Evolutionary conservation across 23 tunicate species (phyloP), one percentile per base, ranked within the genome.

Genomic region (Styela clava): DNA sequence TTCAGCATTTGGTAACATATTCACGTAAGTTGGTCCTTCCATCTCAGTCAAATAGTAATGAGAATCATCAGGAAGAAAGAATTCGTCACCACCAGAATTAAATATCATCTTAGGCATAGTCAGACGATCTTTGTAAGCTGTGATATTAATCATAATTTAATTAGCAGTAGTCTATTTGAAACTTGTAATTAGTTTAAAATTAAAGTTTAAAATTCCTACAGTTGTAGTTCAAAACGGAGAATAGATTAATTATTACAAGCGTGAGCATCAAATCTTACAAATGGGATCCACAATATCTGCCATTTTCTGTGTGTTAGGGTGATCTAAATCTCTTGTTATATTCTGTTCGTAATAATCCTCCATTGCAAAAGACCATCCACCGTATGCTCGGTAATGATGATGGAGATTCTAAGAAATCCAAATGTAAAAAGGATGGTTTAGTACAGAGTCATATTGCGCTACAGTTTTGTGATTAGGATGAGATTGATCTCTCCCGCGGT

Each of bases 1-100:
- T 35, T 94, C 98, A 24, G 98, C 91, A 85, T 94, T 94, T 34
- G 98, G 98, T 30, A 94, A 80, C 98, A 94, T 94, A 84, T 90
- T 85, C 28, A 94, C 89, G 79, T 88, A 87, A 70, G 74, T 94
- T 0, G 98, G 98, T 3, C 88, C 98, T 72, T 85, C 78, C 98
- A 94, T 85, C 24, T 72, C 83, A 0, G 85, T 80, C 23, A 94
- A 79, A 68, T 94, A 94, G 63, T 85, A 94, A 73, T 85, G 89
- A 34, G 98, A 94, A 70, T 94, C 95, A 73, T 94, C 98, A 3
- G 94, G 94, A 16, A 94, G 82, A 51, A 94, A 94, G 69, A 94
- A 94, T 68, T 90, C 95, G 36, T 94, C 98, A 1, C 98, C 98
- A 7, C 95, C 94, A 1, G 98, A 79, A 70, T 87, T 85, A 81